Conservation (phyloP, 2,797 vertebrate species). For the Pangasius sanitwongsei region DNA sequence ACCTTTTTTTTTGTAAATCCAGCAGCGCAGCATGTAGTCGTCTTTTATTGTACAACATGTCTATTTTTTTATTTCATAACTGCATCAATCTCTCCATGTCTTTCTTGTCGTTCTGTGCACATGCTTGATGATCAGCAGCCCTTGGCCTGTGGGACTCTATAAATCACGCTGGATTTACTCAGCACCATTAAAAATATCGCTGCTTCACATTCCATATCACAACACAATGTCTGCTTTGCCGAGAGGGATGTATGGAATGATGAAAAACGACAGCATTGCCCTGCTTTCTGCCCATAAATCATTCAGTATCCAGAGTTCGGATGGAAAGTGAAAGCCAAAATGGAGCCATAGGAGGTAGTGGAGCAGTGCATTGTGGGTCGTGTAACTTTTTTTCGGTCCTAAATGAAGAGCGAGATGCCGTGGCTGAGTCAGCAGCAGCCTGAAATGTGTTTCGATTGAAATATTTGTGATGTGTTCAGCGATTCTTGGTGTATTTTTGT, state of each 20-base stretch:
- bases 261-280: conserved; percentile 70
- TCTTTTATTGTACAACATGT: background rate
- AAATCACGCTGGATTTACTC: conserved; percentile 71
- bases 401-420: conserved; percentile 4
- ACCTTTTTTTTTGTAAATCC: background rate
- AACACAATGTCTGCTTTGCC: conserved; percentile 57
- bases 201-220: conserved; percentile 65
- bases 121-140: conserved; percentile 1
- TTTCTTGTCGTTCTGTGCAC: conserved; percentile 8
- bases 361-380: conserved; percentile 28
- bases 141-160: conserved; percentile 44
- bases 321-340: conserved; percentile 59
- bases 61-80: conserved; percentile 21
- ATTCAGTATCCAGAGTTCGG: conserved; percentile 63
- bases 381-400: background rate
- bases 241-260: conserved; percentile 56
- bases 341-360: conserved; percentile 26
- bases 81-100: conserved; percentile 25
- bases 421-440: conserved; percentile 21
- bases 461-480: background rate
- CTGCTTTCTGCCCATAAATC: conserved; percentile 65
- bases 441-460: background rate
- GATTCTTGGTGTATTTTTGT: too few relatives aligned
- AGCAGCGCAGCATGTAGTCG: background rate
- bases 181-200: conserved; percentile 69